These are phyloP conservation scores for Spodoptera picta DNA, from an alignment of 2,888 invertebrate genomes.

Conservation along the genomic window DNA sequence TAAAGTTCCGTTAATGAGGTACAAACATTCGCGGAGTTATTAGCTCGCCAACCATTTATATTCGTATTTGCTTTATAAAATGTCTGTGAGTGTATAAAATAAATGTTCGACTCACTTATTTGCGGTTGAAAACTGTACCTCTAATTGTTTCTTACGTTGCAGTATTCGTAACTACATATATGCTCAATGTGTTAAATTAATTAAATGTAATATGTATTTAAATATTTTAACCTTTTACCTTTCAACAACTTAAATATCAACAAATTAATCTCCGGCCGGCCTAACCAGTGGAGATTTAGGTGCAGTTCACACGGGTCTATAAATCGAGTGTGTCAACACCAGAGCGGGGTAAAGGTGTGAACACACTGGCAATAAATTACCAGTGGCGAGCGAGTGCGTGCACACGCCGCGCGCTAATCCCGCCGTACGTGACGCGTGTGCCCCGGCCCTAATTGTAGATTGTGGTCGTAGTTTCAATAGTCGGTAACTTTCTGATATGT, in stretches of 20 bases:
- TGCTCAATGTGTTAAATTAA: no score
- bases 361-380: conserved; percentile 74
- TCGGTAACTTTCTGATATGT: conserved; percentile 37
- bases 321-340: conserved; percentile 76
- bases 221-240: neutral
- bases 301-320: conserved; percentile 67
- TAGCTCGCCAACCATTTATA: conserved; percentile 15
- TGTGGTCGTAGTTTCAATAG: conserved; percentile 56
- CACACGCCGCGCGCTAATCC: conserved; percentile 65
- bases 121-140: no score
- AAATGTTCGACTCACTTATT: neutral
- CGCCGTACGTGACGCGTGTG: conserved; percentile 65
- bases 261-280: conserved; percentile 19
- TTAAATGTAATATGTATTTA: no score
- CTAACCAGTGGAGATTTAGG: conserved; percentile 57
- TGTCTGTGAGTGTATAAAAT: neutral
- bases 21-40: conserved; percentile 16
- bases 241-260: neutral
- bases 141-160: no score
- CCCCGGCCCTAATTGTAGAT: conserved; percentile 62
- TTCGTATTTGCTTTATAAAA: conserved; percentile 25
- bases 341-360: conserved; percentile 79
- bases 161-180: no score
- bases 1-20: conserved; percentile 58
- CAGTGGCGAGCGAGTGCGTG: conserved; percentile 68